Evolutionary conservation across 1,140 invertebrate genomes (phyloP), one percentile per base, ranked within the genome.

Genomic region (Drosophila tropicalis): DNA sequence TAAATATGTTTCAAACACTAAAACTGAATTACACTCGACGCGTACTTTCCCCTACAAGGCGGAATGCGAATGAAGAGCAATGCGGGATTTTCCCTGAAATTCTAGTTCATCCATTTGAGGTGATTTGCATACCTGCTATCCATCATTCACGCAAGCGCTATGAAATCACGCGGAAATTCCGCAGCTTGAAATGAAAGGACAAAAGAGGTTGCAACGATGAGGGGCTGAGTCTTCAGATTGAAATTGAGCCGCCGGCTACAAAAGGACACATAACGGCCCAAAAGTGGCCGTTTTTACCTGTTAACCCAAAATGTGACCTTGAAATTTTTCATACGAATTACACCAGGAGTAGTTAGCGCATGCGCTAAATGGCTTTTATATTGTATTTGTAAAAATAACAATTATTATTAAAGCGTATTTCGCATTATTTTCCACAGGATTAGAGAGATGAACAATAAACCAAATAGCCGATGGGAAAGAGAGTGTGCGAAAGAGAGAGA

Each of bases 321-420:
- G 87, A 90, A 87, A 90, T 36, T 62, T 73, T 90, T 90, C 81
- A 3, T 2, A 2, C n/a, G 86, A 90, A 90, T 90, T 90, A 86
- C 82, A 86, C 86, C 69, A 80, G 66, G 65, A 77, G 62, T 71
- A 79, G 82, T 90, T 90, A 90, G 86, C 86, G 82, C 76, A 83
- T 82, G 81, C 86, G 86, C 81, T 84, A 90, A 90, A 90, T 90
- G 86, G 86, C 80, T 81, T 89, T 89, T 81, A 89, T 84, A 89
- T 83, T 83, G 83, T 79, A 72, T 83, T 76, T 89, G 84, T 84
- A 84, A 80, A 83, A 89, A 89, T 89, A 89, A 89, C 84, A 89
- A 89, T 89, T 84, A 87, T 87, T 87, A 89, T 89, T 89, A 89
- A 89, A 89, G 81, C 81, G 84, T 89, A 89, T 89, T 89, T 89